Base-by-base conservation (phyloP, 2,113 vertebrate species). In the Podiceps cristatus region DNA sequence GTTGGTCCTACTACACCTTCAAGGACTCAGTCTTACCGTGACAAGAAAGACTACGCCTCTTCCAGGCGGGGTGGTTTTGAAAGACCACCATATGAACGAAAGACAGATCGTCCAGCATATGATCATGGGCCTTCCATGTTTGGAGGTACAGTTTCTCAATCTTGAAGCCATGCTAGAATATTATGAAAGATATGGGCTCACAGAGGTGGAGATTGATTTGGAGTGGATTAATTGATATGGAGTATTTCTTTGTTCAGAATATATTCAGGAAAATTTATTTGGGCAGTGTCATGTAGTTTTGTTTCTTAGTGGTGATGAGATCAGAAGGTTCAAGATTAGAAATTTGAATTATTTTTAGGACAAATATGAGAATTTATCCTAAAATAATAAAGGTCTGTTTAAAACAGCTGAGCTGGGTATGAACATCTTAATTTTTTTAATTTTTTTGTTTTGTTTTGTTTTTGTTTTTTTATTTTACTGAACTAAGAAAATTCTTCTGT, bases 21-120 rank as follows among this genome's bases (percentile, higher is more conserved):
- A 72, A 99, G 99, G 53, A 95, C 98, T 47, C 98, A 97, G 33
- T 98, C 98, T 63, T 99, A 99, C 98, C 98, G 99, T 88, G 99
- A 99, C 74, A 98, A 98, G 96, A 99, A 99, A 44, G 99, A 99
- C 14, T 98, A 98, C 95, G 99, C 95, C 0, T 97, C 99, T 40
- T 98, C 98, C 78, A 99, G 99, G 80, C 97, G 99, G 42, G 98
- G 98, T 56, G 98, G 98, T n/a, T 99, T 99, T 78, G 99, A 99
- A 52, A 98, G 99, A 91, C 98, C 98, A 11, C 97, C 98, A 1
- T 99, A 99, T 62, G 99, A 99, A 68, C 98, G 99, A 37, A 96
- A 98, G 86, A 95, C 98, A 69, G 99, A 99, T 66, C 99, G 99
- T 71, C 97, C 98, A 74, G 62, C 97, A 5, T 99, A 99, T 53